Percentiles rank a stretch among this genome's conserved stretches.
Evolutionary conservation across 2,888 invertebrate species (phyloP).

Genomic region (Lucinisca nassula): DNA sequence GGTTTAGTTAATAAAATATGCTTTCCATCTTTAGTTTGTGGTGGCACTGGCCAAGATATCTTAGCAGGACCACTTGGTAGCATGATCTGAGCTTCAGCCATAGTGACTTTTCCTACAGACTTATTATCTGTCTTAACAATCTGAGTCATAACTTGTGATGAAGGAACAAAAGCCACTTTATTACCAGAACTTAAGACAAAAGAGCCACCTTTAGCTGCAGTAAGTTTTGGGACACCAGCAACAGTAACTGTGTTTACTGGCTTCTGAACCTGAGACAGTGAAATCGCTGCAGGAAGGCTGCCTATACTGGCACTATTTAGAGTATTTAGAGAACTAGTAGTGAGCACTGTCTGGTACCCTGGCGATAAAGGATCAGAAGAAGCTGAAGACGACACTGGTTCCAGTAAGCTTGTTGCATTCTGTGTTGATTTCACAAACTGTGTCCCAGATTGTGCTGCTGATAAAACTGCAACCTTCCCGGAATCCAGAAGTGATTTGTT

Average conservation of each 20-base stretch:
- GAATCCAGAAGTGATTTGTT: conserved; percentile 25
- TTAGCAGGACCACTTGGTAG: conserved; percentile 63
- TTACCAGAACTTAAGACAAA: conserved; percentile 53
- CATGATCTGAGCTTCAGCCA: conserved; percentile 71
- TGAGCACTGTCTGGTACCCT: background rate
- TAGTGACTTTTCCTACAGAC: conserved; percentile 52
- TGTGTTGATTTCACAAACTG: background rate
- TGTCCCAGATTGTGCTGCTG: background rate
- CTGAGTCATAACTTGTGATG: conserved; percentile 49
- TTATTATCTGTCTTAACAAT: conserved; percentile 56
- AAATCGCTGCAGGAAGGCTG: background rate
- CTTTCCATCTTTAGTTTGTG: conserved; percentile 40
- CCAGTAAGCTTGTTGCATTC: background rate
- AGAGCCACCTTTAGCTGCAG: conserved; percentile 27
- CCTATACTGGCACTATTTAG: background rate
- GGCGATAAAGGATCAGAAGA: background rate
- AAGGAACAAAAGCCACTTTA: conserved; percentile 51
- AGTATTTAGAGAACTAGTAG: background rate
- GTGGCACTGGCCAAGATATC: conserved; percentile 64
- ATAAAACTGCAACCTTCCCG: background rate
- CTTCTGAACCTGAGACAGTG: background rate
- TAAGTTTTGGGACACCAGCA: background rate
- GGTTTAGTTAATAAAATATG: conserved; percentile 53
- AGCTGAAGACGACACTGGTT: background rate
- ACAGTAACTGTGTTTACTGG: background rate